Base-by-base conservation (phyloP, 2,888 invertebrate species). In the Caenorhabditis sp. region DNA sequence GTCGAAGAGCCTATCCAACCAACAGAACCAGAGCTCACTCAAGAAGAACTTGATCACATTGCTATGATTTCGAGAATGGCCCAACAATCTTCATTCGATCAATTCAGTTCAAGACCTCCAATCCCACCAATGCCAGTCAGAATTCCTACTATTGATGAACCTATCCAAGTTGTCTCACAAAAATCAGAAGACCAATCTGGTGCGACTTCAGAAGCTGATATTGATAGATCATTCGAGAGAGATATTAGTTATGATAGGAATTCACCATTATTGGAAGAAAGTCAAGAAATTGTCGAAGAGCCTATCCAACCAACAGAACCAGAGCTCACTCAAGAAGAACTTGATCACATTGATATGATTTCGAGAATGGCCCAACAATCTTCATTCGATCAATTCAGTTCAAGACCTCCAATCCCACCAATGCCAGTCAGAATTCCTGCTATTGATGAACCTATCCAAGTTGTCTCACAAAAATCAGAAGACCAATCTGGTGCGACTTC, bases 21-120 rank as follows among this genome's bases (percentile, higher is more conserved):
- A 58, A 67, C 26, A 20, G 70, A 52, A 52, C 58, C 67, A 26
- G 60, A 57, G 49, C 43, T 63, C 23, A 69, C 70, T 1, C 57
- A 70, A 21, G 78, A 71, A 52, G 77, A 78, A 61, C 38, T 59
- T 14, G 70, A 69, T n/a, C 75, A 77, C 38, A 77, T 77, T 52
- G 65, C 66, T 20, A 69, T 36, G 17, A 67, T 79, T 31, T 58
- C 59, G 4, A 64, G 63, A 26, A 65, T 67, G 59, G 76, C 78
- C 7, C 70, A 70, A 17, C 58, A 58, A 26, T 63, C 67, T 25
- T 70, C 67, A 10, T 67, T 64, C 36, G 60, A 61, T 1, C 31
- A 31, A 31, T 31, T 31, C 31, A 31, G 10, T 7, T 31, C 31
- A 31, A 31, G 31, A 43, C 43, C 43, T 10, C 43, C 43, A 20